Conservation (phyloP, 2,888 invertebrate species). For the Charanyca ferruginea region DNA sequence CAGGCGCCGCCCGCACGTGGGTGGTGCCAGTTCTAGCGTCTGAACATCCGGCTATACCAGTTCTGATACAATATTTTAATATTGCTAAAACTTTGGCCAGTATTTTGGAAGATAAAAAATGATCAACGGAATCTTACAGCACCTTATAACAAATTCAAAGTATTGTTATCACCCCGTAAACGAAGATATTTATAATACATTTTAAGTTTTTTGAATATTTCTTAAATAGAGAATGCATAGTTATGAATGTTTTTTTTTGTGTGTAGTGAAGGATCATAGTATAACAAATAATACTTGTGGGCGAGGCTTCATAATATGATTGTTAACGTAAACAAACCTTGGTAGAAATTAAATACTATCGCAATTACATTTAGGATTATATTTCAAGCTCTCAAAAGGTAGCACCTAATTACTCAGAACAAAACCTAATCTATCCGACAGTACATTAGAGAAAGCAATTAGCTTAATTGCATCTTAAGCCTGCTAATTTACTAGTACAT, state of each 20-base stretch:
- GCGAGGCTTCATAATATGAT: not conserved
- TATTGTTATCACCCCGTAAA: too few relatives aligned
- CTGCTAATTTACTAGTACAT: not conserved
- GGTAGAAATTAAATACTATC: not conserved
- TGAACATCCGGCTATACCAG: not conserved
- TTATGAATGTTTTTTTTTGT: too few relatives aligned
- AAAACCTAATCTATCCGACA: slow-evolving; percentile 20
- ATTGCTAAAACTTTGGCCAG: not conserved
- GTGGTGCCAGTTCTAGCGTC: slow-evolving; percentile 12
- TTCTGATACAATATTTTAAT: not conserved
- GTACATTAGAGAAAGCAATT: slow-evolving; percentile 13
- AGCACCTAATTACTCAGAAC: not conserved
- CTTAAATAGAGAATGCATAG: too few relatives aligned
- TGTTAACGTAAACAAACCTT: slow-evolving; percentile 2
- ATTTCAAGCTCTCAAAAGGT: not conserved
- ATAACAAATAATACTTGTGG: too few relatives aligned
- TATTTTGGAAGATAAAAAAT: not conserved
- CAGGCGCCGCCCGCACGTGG: not conserved
- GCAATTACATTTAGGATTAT: not conserved
- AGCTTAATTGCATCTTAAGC: slow-evolving; percentile 20
- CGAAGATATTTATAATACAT: too few relatives aligned
- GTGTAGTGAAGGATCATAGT: too few relatives aligned
- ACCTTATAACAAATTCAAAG: too few relatives aligned
- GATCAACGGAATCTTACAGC: too few relatives aligned
- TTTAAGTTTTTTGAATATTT: too few relatives aligned